Percentiles rank a stretch among this genome's conserved stretches.
phyloP scores from a whole-genome alignment of 2,113 vertebrate species.

The Synchiropus splendidus region DNA sequence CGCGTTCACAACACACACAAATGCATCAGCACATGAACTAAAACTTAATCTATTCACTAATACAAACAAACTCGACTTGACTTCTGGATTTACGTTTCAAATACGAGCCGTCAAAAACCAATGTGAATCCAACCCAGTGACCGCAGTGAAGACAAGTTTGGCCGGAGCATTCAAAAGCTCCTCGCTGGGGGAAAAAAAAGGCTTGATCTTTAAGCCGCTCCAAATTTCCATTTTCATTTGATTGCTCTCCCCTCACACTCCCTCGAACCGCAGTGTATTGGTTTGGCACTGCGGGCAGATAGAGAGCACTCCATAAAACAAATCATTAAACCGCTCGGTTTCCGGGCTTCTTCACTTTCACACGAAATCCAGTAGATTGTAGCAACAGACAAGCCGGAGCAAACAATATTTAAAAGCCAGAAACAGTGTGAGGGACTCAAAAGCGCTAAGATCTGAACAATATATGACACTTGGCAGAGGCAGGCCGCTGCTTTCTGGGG shows the following conservation, averaged over 20 bases:
- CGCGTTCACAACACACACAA: too few species aligned
- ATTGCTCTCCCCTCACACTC: slow-evolving; percentile 32
- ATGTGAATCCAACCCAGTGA: too few species aligned
- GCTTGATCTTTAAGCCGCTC: slow-evolving; percentile 50
- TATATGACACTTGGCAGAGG: too few species aligned
- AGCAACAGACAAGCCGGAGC: slow-evolving; percentile 37
- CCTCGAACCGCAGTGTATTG: slow-evolving; percentile 38
- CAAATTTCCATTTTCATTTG: slow-evolving; percentile 52
- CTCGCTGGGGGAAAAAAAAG: slow-evolving; percentile 23
- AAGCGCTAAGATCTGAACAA: too few species aligned
- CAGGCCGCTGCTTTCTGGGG: too few species aligned
- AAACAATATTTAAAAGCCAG: slow-evolving; percentile 20
- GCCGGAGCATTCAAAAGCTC: slow-evolving; percentile 24
- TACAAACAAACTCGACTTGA: too few species aligned
- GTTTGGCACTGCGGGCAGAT: slow-evolving; percentile 37
- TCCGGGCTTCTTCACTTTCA: slow-evolving; percentile 48
- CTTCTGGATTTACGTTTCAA: too few species aligned
- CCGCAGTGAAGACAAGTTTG: too few species aligned
- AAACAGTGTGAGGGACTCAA: slow-evolving; percentile 16
- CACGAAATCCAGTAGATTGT: slow-evolving; percentile 42
- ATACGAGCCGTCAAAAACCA: too few species aligned
- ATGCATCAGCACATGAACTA: too few species aligned
- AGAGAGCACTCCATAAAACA: slow-evolving; percentile 48
- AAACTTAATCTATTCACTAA: too few species aligned
- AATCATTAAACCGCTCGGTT: slow-evolving; percentile 33